Evolutionary conservation across 2,888 invertebrate genomes (phyloP), one percentile per base, ranked within the genome.

Genomic region (Habroteleia sp.): DNA sequence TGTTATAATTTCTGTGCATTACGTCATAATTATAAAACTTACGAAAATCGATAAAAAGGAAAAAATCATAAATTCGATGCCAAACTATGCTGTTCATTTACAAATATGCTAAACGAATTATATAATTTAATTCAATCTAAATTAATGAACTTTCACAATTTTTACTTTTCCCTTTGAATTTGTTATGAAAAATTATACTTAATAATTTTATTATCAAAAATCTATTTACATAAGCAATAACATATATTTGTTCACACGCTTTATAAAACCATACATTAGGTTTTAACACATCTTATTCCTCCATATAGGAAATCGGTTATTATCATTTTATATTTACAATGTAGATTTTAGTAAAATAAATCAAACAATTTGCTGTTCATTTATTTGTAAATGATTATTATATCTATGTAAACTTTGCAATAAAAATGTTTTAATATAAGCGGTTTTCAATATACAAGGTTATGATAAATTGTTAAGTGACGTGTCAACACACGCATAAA

Each of bases 361-460:
- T n/a, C n/a, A n/a, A n/a, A n/a, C n/a, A n/a, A n/a, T n/a, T n/a
- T n/a, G n/a, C n/a, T n/a, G n/a, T n/a, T n/a, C n/a, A n/a, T n/a
- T n/a, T n/a, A n/a, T n/a, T n/a, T n/a, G n/a, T n/a, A n/a, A n/a
- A n/a, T 20, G 20, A 20, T 20, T 20, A 2, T 20, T 20, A 5
- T 20, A 20, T 20, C 5, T 3, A 20, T 50, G 33, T 41, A n/a
- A n/a, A n/a, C n/a, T n/a, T n/a, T n/a, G n/a, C n/a, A n/a, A n/a
- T n/a, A n/a, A n/a, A n/a, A n/a, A n/a, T n/a, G n/a, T n/a, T n/a
- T n/a, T n/a, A n/a, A n/a, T n/a, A n/a, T n/a, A n/a, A n/a, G n/a
- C 11, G 33, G 20, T 52, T 44, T 25, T 37, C 44, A 39, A 39
- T 66, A 17, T 10, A 44, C 65, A 66, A 66, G 54, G 65, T 66